A percentile compares a stretch with the other conserved stretches of the same genome.
phyloP scores from a whole-genome alignment of 2,113 vertebrate genomes.

The Platichthys stellatus region DNA sequence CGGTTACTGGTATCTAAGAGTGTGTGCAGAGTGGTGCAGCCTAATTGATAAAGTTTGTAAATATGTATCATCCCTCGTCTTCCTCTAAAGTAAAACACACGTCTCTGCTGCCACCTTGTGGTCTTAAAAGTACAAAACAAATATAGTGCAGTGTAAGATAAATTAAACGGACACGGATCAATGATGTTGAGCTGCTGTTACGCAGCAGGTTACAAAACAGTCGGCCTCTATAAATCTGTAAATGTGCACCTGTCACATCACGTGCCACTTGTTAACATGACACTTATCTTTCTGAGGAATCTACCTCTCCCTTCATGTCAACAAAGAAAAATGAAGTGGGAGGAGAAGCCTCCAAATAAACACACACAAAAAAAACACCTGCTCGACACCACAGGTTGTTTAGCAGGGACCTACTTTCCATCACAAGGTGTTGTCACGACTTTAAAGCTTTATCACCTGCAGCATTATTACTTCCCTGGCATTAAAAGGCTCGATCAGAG shows the following conservation, averaged over 20 bases:
- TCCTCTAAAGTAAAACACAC: not conserved
- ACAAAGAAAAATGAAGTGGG: not conserved
- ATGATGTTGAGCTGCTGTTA: not conserved
- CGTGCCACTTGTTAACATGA: not conserved
- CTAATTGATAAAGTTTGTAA: no score
- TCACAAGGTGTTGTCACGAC: no score
- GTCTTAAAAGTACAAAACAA: not conserved
- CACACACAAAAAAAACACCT: not conserved
- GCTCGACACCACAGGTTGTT: no score
- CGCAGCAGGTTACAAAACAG: no score
- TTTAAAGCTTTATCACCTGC: no score
- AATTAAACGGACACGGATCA: not conserved
- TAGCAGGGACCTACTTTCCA: no score
- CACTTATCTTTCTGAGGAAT: not conserved
- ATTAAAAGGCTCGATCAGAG: no score
- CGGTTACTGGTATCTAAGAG: no score
- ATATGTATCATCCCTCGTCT: not conserved
- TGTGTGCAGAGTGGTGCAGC: no score
- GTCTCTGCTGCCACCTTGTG: conserved; percentile 59
- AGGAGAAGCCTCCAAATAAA: no score
- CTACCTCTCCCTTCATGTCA: not conserved
- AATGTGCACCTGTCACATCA: not conserved
- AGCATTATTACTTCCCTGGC: no score
- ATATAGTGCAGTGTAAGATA: not conserved
- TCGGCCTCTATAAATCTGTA: no score